phyloP scores from a whole-genome alignment of 2,888 invertebrate species.

The Rotaria magnacalcarata region DNA sequence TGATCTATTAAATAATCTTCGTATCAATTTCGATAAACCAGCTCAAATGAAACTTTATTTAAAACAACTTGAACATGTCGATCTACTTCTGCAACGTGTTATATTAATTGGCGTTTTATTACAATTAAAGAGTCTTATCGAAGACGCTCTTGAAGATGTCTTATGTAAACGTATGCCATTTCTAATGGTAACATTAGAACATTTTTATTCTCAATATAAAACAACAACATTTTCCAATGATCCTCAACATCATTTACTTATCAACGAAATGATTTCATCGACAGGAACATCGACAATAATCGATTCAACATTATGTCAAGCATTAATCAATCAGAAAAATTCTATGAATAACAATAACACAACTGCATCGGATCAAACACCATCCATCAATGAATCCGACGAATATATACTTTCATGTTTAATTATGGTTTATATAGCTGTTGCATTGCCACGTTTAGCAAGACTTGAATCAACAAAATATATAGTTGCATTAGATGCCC shows the following conservation, averaged over 20 bases:
- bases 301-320: constrained; percentile 41
- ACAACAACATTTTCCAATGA: neutral
- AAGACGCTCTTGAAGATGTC: constrained; percentile 80
- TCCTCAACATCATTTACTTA: constrained; percentile 54
- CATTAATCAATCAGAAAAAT: constrained; percentile 32
- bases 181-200: constrained; percentile 83
- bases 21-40: constrained; percentile 96
- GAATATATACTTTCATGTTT: constrained; percentile 88
- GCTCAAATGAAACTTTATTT: constrained; percentile 72
- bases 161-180: constrained; percentile 90
- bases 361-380: neutral
- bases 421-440: constrained; percentile 96
- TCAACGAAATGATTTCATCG: constrained; percentile 80
- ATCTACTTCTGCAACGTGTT: constrained; percentile 90
- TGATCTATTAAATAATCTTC: constrained; percentile 78
- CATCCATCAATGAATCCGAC: constrained; percentile 65
- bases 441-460: constrained; percentile 88
- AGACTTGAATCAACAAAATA: constrained; percentile 56
- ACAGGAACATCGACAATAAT: constrained; percentile 39
- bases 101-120: constrained; percentile 95
- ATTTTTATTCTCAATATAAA: constrained; percentile 64
- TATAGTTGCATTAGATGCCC: constrained; percentile 65
- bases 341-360: neutral
- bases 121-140: constrained; percentile 86
- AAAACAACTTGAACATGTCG: constrained; percentile 66